Percentiles rank a stretch among this genome's conserved stretches.
These are phyloP conservation scores for Asarcornis scutulata DNA, from an alignment of 2,113 vertebrate species.

Conservation along the genomic window DNA sequence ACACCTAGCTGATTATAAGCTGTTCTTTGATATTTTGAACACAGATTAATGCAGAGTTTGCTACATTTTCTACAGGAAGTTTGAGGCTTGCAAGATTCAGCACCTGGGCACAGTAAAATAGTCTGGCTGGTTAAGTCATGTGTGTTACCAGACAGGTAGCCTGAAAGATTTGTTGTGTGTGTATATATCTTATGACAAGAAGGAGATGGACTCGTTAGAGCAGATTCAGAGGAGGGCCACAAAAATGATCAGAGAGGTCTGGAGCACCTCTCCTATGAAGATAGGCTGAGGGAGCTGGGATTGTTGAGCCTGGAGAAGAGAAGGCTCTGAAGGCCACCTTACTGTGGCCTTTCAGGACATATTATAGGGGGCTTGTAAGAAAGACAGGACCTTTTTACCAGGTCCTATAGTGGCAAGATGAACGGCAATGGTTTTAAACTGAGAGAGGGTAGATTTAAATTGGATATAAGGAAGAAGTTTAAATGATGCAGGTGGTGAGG, in stretches of 20 bases:
- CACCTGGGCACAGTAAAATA: not conserved
- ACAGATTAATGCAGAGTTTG: not conserved
- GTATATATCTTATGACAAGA: not conserved
- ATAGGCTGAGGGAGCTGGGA: too few species aligned
- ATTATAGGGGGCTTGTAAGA: not conserved
- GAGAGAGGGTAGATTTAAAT: too few species aligned
- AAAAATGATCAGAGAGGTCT: too few species aligned
- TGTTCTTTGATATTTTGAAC: not conserved
- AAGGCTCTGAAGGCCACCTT: not conserved
- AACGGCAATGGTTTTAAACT: not conserved
- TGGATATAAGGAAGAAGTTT: too few species aligned
- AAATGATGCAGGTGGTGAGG: too few species aligned
- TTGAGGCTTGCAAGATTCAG: not conserved
- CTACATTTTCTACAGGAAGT: not conserved
- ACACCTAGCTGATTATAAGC: not conserved
- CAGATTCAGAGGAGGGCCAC: too few species aligned
- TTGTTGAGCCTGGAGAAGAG: not conserved
- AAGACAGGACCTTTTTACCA: not conserved
- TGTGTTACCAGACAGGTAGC: not conserved
- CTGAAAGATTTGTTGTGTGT: not conserved
- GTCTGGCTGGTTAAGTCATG: not conserved
- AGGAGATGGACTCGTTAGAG: too few species aligned
- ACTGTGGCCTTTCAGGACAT: not conserved
- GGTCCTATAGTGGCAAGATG: not conserved
- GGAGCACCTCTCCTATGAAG: too few species aligned